Conservation (phyloP, 2,888 invertebrate genomes). For the Sarcophaga variegata region DNA sequence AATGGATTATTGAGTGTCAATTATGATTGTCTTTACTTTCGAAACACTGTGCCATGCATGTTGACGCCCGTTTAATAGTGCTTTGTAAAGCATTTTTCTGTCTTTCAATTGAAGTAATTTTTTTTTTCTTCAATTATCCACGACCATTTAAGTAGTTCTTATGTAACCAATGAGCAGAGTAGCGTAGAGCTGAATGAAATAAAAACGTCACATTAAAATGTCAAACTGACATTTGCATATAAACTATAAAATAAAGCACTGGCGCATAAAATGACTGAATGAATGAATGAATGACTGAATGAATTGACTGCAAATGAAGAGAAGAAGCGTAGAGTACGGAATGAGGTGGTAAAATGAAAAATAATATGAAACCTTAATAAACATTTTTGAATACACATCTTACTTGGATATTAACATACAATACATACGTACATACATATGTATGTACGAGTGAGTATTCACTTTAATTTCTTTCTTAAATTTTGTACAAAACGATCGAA, state of each 20-base stretch:
- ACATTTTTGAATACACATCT: too few relatives aligned
- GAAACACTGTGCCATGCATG: not conserved
- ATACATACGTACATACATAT: too few relatives aligned
- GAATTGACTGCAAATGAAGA: constrained; percentile 1
- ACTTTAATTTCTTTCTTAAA: too few relatives aligned
- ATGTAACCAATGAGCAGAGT: constrained; percentile 62
- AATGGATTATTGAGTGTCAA: too few relatives aligned
- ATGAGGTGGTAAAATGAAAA: too few relatives aligned
- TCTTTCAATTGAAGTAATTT: constrained; percentile 55
- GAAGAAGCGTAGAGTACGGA: not conserved
- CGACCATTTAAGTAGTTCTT: constrained; percentile 65
- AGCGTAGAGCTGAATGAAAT: constrained; percentile 50
- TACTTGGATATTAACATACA: too few relatives aligned
- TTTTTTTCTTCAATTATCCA: constrained; percentile 68
- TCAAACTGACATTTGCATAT: constrained; percentile 70
- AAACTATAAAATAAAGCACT: constrained; percentile 69
- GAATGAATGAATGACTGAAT: not conserved
- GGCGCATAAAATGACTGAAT: constrained; percentile 63
- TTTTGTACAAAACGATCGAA: too few relatives aligned
- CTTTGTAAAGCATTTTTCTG: constrained; percentile 35
- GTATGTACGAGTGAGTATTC: too few relatives aligned
- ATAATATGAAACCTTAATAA: too few relatives aligned
- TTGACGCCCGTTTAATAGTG: not conserved
- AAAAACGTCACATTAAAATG: constrained; percentile 70
- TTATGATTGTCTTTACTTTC: not conserved